Percentiles rank a stretch among this genome's conserved stretches.
Conservation (phyloP, 2,888 invertebrate species). For the Lymantria monacha region DNA sequence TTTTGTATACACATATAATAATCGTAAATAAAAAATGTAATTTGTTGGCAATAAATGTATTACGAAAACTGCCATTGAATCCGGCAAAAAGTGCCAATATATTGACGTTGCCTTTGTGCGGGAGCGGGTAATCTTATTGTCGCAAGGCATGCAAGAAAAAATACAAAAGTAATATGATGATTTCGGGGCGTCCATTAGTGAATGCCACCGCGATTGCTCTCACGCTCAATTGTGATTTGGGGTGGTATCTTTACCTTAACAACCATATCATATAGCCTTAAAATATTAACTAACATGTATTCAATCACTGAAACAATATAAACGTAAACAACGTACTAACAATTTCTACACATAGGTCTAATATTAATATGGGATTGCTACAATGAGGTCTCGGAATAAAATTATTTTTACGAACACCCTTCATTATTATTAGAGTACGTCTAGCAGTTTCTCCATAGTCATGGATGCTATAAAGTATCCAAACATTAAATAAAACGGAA, state of each 20-base stretch:
- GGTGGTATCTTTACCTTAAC: constrained; percentile 49
- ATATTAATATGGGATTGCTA: no score
- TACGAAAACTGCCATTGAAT: constrained; percentile 21
- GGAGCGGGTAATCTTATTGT: constrained; percentile 37
- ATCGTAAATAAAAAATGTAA: constrained; percentile 13
- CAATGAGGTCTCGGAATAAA: no score
- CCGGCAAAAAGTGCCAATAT: constrained; percentile 49
- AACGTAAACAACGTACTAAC: not conserved
- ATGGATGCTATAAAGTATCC: no score
- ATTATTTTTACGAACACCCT: no score
- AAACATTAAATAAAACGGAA: no score
- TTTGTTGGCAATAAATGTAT: constrained; percentile 20
- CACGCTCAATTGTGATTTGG: constrained; percentile 62
- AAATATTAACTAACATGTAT: no score
- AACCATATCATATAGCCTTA: constrained; percentile 25
- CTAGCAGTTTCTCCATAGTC: no score
- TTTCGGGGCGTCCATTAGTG: constrained; percentile 67
- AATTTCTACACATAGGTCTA: no score
- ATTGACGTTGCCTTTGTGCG: constrained; percentile 33
- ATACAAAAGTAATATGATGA: constrained; percentile 72
- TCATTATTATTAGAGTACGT: no score
- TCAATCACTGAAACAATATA: constrained; percentile 21
- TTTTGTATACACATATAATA: not conserved
- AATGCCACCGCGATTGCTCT: constrained; percentile 67
- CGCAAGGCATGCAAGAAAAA: constrained; percentile 54